A percentile compares a stretch with the other conserved stretches of the same genome.
phyloP scores from a whole-genome alignment of 2,797 vertebrate genomes.

The Lophius americanus region DNA sequence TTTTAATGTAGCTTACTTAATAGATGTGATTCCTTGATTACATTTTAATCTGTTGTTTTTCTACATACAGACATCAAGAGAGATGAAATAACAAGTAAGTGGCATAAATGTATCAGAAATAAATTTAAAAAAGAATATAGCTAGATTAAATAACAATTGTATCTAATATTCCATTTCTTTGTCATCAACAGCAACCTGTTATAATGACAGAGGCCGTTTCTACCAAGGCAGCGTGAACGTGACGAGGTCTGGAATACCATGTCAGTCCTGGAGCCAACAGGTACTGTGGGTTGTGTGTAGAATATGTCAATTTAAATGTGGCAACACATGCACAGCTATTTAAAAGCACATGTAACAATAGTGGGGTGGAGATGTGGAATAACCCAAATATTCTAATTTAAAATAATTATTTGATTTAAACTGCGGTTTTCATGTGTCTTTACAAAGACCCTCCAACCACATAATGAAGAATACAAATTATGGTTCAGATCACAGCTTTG shows the following conservation, averaged over 20 bases:
- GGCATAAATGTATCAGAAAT: neutral
- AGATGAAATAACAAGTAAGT: constrained; percentile 94
- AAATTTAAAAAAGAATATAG: neutral
- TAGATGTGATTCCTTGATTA: too few relatives aligned
- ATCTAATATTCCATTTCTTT: constrained; percentile 6
- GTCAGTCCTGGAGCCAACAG: constrained; percentile 88
- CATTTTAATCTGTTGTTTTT: neutral
- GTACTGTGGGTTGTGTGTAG: constrained; percentile 47
- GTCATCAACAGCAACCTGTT: constrained; percentile 83
- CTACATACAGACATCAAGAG: constrained; percentile 86
- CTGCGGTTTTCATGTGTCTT: neutral
- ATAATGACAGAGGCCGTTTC: constrained; percentile 85
- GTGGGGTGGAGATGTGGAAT: neutral
- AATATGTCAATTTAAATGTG: neutral
- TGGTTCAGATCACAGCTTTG: too few relatives aligned
- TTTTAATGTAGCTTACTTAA: too few relatives aligned
- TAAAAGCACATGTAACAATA: neutral
- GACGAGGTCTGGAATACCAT: constrained; percentile 84
- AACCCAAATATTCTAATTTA: too few relatives aligned
- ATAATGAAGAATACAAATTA: constrained; percentile 2
- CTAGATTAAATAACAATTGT: neutral
- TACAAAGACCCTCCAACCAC: neutral
- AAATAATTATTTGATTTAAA: too few relatives aligned
- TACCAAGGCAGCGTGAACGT: constrained; percentile 88
- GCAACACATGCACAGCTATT: neutral